A percentile compares a stretch with the other conserved stretches of the same genome.
These are phyloP conservation scores for Melitaea cinxia DNA, from an alignment of 1,140 invertebrate species.

Conservation along the genomic window DNA sequence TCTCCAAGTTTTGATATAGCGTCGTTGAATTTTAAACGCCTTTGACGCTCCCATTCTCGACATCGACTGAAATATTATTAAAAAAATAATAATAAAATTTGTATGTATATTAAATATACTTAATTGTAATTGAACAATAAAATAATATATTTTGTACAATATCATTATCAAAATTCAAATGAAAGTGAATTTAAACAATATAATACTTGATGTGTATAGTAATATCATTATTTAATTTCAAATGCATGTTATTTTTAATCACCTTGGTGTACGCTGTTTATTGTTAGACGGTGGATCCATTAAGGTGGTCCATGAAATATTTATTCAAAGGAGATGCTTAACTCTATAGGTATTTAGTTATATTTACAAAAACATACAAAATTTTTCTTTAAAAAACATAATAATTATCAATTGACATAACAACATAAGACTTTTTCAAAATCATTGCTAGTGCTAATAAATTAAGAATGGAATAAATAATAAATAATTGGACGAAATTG, in stretches of 20 bases:
- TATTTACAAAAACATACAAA: not conserved
- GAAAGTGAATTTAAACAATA: too few species aligned
- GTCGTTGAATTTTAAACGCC: slow-evolving; percentile 73
- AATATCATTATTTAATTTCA: not conserved
- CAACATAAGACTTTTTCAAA: too few species aligned
- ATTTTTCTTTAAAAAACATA: too few species aligned
- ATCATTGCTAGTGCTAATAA: too few species aligned
- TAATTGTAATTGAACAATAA: too few species aligned
- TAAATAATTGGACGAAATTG: too few species aligned
- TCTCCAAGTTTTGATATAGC: slow-evolving; percentile 69
- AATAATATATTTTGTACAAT: too few species aligned
- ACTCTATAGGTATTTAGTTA: not conserved
- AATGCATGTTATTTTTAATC: slow-evolving; percentile 21
- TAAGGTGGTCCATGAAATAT: not conserved
- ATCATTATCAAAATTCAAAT: too few species aligned
- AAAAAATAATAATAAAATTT: not conserved
- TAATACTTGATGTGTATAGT: too few species aligned
- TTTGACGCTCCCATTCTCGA: slow-evolving; percentile 70
- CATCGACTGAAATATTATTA: slow-evolving; percentile 53
- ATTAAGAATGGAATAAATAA: too few species aligned
- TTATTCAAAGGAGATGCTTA: not conserved
- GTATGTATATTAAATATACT: too few species aligned
- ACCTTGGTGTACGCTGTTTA: slow-evolving; percentile 61
- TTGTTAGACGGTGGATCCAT: slow-evolving; percentile 39
- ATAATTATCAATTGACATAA: not conserved